Conservation (phyloP, 2,113 vertebrate genomes). For the Hemichromis elongatus region DNA sequence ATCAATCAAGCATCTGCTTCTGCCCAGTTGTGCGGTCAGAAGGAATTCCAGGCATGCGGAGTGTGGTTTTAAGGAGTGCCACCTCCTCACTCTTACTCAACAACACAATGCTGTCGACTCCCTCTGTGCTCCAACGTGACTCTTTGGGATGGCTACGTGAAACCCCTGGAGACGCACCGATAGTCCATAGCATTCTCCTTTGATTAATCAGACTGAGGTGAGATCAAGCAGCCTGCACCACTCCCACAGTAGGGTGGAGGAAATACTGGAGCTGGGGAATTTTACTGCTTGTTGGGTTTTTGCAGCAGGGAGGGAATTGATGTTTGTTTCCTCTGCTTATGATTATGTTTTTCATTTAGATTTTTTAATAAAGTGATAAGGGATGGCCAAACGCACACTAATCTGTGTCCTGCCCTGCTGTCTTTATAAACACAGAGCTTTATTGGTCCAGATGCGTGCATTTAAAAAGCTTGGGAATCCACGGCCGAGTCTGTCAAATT, state of each 20-base stretch:
- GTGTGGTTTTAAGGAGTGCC: constrained; percentile 45
- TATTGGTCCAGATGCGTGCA: constrained; percentile 67
- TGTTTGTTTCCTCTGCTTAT: constrained; percentile 9
- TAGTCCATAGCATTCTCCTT: constrained; percentile 45
- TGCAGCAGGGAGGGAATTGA: not conserved
- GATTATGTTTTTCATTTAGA: constrained; percentile 18
- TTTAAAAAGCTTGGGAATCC: constrained; percentile 57
- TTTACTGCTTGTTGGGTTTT: not conserved
- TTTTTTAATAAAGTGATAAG: constrained; percentile 46
- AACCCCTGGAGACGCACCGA: constrained; percentile 52
- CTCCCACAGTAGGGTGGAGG: constrained; percentile 22
- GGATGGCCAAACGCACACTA: constrained; percentile 12
- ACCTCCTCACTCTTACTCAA: constrained; percentile 44
- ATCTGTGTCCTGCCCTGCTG: constrained; percentile 8
- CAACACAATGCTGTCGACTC: constrained; percentile 33
- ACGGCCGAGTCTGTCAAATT: constrained; percentile 43
- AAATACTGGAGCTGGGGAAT: not conserved
- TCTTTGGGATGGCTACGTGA: constrained; percentile 34
- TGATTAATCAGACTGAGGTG: constrained; percentile 56
- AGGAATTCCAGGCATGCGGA: constrained; percentile 66
- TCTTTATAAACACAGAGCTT: constrained; percentile 40
- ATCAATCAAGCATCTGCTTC: constrained; percentile 52
- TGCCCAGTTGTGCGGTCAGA: constrained; percentile 52
- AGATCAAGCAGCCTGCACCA: constrained; percentile 51
- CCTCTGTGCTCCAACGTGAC: constrained; percentile 11